These are phyloP conservation scores for Protobothrops mucrosquamatus DNA, from an alignment of 2,113 vertebrate species.

Conservation along the genomic window DNA sequence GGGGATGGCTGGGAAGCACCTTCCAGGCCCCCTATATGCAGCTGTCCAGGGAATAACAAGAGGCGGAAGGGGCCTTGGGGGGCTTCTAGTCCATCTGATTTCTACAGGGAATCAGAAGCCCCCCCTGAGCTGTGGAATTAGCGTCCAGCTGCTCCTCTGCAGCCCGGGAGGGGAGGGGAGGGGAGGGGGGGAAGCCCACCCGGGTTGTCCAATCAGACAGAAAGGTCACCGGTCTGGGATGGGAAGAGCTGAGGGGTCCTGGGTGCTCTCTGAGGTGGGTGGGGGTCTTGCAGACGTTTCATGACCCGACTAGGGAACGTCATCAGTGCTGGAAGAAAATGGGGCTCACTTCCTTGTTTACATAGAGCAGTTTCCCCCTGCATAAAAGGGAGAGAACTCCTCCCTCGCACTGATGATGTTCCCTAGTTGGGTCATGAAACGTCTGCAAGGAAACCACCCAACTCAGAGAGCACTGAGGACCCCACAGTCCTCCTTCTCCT, in stretches of 20 bases:
- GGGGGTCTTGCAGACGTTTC: too few relatives aligned
- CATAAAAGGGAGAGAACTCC: neutral
- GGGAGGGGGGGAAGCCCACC: neutral
- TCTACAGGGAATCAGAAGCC: neutral
- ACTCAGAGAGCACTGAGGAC: too few relatives aligned
- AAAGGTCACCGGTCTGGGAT: neutral
- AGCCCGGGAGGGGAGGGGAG: neutral
- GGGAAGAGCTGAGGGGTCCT: neutral
- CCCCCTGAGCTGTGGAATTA: neutral
- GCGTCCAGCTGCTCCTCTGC: neutral
- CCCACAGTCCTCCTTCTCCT: too few relatives aligned
- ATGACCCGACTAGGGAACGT: neutral
- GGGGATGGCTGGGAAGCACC: neutral
- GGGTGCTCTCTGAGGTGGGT: too few relatives aligned
- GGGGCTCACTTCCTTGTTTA: neutral
- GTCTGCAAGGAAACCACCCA: neutral
- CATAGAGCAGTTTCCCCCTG: neutral
- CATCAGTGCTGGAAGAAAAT: neutral
- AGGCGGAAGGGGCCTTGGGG: neutral
- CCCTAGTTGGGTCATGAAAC: neutral
- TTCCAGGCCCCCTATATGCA: neutral
- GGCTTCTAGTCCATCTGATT: neutral
- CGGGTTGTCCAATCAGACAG: rapidly evolving
- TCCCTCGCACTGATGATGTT: neutral
- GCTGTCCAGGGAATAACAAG: neutral